Conservation (phyloP, 2,888 invertebrate genomes). For the Chouioia cunea region DNA sequence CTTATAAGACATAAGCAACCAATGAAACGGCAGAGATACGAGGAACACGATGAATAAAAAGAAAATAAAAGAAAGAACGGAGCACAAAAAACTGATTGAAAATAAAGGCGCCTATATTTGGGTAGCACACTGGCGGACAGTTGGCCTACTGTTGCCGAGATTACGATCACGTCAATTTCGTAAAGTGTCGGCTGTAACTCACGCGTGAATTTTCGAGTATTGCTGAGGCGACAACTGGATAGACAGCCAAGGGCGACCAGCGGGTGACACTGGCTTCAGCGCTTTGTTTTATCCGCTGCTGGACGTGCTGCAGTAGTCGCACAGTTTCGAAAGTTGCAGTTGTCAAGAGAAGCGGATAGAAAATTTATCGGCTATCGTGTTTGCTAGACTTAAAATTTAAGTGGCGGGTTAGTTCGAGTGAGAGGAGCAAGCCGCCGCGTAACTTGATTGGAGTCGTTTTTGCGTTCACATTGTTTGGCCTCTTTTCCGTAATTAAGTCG, state of each 20-base stretch:
- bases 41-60: too few relatives aligned
- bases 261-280: conserved; percentile 13
- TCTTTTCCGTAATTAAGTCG: conserved; percentile 24
- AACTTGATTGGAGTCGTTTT: conserved; percentile 6
- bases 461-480: conserved; percentile 23
- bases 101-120: conserved; percentile 22
- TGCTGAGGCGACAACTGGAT: not conserved
- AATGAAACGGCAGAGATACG: too few relatives aligned
- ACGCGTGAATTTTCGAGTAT: conserved; percentile 10
- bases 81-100: too few relatives aligned
- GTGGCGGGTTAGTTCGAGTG: too few relatives aligned
- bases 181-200: not conserved
- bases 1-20: too few relatives aligned
- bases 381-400: not conserved
- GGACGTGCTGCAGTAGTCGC: not conserved
- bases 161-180: conserved; percentile 8
- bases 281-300: conserved; percentile 15
- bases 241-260: conserved; percentile 21
- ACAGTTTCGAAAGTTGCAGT: too few relatives aligned
- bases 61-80: too few relatives aligned
- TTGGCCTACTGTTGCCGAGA: conserved; percentile 9
- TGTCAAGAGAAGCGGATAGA: too few relatives aligned
- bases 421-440: too few relatives aligned
- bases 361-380: not conserved
- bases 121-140: not conserved